A percentile compares a stretch with the other conserved stretches of the same genome.
These are phyloP conservation scores for Solen grandis DNA, from an alignment of 1,140 invertebrate genomes.

Conservation along the genomic window DNA sequence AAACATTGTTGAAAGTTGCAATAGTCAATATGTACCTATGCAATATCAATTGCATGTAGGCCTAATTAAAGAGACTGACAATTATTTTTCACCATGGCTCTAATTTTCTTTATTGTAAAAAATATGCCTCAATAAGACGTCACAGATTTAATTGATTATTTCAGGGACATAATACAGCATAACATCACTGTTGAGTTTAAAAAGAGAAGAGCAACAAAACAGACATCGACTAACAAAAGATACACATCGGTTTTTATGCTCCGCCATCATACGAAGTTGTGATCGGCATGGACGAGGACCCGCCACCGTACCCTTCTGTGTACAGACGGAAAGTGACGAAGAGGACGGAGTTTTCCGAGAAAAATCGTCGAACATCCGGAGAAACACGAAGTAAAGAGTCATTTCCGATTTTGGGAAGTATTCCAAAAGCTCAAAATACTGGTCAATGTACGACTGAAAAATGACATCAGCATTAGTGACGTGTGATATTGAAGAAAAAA, in stretches of 20 bases:
- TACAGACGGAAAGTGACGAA: background rate
- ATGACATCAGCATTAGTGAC: conserved; percentile 1
- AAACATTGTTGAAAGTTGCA: too few species aligned
- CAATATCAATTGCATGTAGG: too few species aligned
- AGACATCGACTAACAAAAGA: conserved; percentile 5
- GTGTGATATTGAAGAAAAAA: conserved; percentile 40
- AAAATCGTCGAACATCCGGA: conserved; percentile 1
- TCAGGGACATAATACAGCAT: conserved; percentile 21
- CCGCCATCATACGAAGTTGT: conserved; percentile 55
- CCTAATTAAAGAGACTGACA: too few species aligned
- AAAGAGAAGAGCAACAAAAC: conserved; percentile 15
- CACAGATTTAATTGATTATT: too few species aligned
- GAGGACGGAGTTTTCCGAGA: conserved; percentile 24
- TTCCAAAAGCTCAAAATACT: background rate
- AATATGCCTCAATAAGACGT: too few species aligned
- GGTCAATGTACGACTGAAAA: background rate
- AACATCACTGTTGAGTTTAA: conserved; percentile 36
- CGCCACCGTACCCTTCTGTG: conserved; percentile 34
- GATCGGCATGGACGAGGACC: conserved; percentile 38
- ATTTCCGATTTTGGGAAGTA: background rate
- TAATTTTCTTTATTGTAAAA: too few species aligned
- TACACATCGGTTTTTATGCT: conserved; percentile 24
- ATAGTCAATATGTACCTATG: too few species aligned
- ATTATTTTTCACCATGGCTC: too few species aligned
- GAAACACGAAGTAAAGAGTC: background rate